Base-by-base conservation (phyloP, 2,797 vertebrate genomes). In the Choloepus didactylus region DNA sequence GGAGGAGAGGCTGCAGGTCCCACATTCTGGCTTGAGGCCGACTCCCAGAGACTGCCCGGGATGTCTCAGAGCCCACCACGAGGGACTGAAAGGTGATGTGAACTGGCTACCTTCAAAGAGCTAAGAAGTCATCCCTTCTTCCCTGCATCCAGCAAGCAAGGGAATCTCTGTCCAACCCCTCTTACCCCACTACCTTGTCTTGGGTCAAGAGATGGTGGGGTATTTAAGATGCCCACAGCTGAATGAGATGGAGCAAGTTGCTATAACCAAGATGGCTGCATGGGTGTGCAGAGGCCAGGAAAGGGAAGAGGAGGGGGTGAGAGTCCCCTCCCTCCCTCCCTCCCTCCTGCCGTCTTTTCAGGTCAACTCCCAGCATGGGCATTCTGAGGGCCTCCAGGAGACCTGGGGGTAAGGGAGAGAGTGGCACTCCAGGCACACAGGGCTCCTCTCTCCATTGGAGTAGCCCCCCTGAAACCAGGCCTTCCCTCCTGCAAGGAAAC, bases 101-200 rank as follows among this genome's bases (percentile, higher is more conserved):
- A 79, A 62, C 83, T 46, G 56, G 29, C 49, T 27, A 60, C 60
- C 64, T 89, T 19, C 51, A 46, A 60, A 87, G 76, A 85, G 66
- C 70, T 51, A 83, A 59, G 62, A 83, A 93, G 44, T 35, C 16
- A 51, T 85, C 77, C 41, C 35, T 87, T 87, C 44, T 75, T 82
- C 41, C 82, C 56, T 49, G 9, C 12, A 49, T 46, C 85, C 54
- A 70, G 31, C 60, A 66, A 75, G n/a, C 59, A 70, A 46, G 75
- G 75, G 89, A 44, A 67, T 93, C 69, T 79, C 0, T n/a, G 59
- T 69, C 76, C 21, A 88, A 2, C 11, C 9, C 51, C 44, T 31
- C 44, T 23, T 46, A n/a, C 25, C 70, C 79, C 25, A 31, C 41
- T 8, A 6, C 9, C 41, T 67, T 56, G 23, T 46, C 73, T 79